Conservation (phyloP, 2,113 vertebrate species). For the Pipa parva region DNA sequence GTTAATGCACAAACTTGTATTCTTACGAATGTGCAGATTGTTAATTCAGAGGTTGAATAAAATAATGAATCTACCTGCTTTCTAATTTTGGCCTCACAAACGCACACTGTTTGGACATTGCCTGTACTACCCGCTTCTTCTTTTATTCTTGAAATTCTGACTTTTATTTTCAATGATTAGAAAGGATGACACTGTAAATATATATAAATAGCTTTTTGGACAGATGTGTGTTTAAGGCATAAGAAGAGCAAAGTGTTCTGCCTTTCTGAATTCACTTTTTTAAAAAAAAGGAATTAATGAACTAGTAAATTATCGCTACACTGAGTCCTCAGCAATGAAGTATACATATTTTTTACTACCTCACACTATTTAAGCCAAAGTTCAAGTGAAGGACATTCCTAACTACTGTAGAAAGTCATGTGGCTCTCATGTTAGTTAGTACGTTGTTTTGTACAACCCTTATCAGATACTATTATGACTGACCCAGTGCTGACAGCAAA, state of each 20-base stretch:
- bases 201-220: conserved; percentile 51
- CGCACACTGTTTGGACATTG: too few species aligned
- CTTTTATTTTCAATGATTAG: too few species aligned
- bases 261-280: conserved; percentile 61
- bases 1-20: too few species aligned
- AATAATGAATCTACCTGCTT: too few species aligned
- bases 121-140: too few species aligned
- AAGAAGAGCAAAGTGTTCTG: conserved; percentile 56
- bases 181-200: conserved; percentile 43
- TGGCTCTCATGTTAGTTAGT: conserved; percentile 79
- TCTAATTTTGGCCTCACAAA: too few species aligned
- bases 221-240: conserved; percentile 64
- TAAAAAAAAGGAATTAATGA: conserved; percentile 65
- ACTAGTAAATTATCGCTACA: conserved; percentile 65
- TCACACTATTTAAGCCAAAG: conserved; percentile 80
- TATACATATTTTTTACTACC: conserved; percentile 44
- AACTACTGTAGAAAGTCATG: conserved; percentile 80
- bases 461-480: conserved; percentile 95
- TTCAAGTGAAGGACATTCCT: conserved; percentile 89
- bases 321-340: conserved; percentile 51
- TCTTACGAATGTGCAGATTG: too few species aligned
- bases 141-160: conserved; percentile 9
- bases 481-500: conserved; percentile 94
- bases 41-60: too few species aligned
- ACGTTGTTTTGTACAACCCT: conserved; percentile 75